Evolutionary conservation across 2,888 invertebrate genomes (phyloP), one percentile per base, ranked within the genome.

Genomic region (Aporophyla lueneburgensis): DNA sequence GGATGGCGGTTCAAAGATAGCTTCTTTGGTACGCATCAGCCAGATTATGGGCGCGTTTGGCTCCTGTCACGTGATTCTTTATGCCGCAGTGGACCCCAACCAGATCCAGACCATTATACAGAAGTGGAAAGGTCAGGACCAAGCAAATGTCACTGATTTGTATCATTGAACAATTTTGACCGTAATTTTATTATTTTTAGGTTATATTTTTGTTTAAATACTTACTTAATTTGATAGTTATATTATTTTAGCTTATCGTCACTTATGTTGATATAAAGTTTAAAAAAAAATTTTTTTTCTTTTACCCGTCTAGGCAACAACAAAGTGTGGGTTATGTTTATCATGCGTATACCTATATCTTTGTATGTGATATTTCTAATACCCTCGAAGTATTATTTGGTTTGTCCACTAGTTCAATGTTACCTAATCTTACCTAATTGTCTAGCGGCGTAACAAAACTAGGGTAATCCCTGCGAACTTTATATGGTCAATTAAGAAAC

Each of bases 1-100:
- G 94, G 94, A 0, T 94, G 93, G 93, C 88, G 93, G 59, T 56
- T 92, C 51, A 80, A 79, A 0, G 93, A 93, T 33, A 93, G 93
- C 69, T 87, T 49, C 70, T 92, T 93, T 59, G 74, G 75, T 1
- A 87, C 43, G 5, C 76, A 86, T 46, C 80, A 74, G 5, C 90
- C 92, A 2, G 21, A 46, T 49, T 85, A 63, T 46, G 92, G 92
- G 0, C 90, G 92, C 19, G 90, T 91, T 9, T 91, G 89, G 86
- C 81, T 87, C 0, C 75, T 93, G 46, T 88, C 89, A 7, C 85
- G 84, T 0, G 92, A 86, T 65, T 73, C 86, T 24, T 83, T 62
- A 62, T 90, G 92, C 56, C 91, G 91, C 53, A 90, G 89, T 6
- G 93, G 93, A 7, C 91, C 93, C 0, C 91, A 91, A 0, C 92